These are phyloP conservation scores for Magallana nippona DNA, from an alignment of 2,888 invertebrate species.

Conservation along the genomic window DNA sequence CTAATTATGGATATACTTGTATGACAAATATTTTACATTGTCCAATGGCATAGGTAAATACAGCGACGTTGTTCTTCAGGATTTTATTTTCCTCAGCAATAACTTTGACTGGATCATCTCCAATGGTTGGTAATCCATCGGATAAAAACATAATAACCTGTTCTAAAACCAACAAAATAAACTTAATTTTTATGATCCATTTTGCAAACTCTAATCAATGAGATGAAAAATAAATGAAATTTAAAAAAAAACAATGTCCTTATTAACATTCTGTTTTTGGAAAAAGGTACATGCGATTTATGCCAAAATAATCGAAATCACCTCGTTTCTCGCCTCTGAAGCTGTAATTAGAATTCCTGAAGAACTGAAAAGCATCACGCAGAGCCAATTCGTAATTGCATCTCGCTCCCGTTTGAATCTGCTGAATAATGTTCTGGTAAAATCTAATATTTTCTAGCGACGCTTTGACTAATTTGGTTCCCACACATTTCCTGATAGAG, in stretches of 20 bases:
- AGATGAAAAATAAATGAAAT: neutral
- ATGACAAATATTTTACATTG: neutral
- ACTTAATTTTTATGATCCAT: neutral
- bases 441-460: slow-evolving; percentile 25
- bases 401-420: neutral
- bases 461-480: slow-evolving; percentile 33
- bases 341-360: slow-evolving; percentile 17
- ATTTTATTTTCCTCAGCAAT: slow-evolving; percentile 38
- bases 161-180: slow-evolving; percentile 16
- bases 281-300: too few relatives aligned
- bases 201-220: neutral
- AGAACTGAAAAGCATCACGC: slow-evolving; percentile 23
- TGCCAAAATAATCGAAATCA: neutral
- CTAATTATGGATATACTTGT: too few relatives aligned
- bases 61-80: slow-evolving; percentile 25
- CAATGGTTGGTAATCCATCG: slow-evolving; percentile 36
- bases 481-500: slow-evolving; percentile 5
- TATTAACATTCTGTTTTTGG: too few relatives aligned
- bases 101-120: slow-evolving; percentile 34
- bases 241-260: too few relatives aligned
- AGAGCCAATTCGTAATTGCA: slow-evolving; percentile 44
- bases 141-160: slow-evolving; percentile 45
- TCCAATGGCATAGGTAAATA: slow-evolving; percentile 41
- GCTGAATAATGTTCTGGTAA: slow-evolving; percentile 1
- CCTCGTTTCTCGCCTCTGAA: slow-evolving; percentile 22